These are phyloP conservation scores for Diabrotica undecimpunctata DNA, from an alignment of 1,140 invertebrate species.

Conservation along the genomic window DNA sequence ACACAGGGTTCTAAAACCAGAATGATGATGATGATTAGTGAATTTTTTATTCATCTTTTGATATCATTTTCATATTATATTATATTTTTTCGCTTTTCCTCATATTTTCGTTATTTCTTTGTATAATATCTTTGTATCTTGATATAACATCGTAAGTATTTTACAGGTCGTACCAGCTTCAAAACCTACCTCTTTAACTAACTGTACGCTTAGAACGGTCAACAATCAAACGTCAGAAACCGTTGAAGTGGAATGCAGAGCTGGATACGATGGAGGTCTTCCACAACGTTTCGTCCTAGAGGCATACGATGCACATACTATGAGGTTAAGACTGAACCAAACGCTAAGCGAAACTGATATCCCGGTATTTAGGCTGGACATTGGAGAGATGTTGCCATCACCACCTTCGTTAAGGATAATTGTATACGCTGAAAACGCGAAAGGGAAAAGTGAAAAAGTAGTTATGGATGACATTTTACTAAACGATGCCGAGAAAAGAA, in stretches of 20 bases:
- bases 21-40: too few relatives aligned
- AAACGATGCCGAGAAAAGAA: conserved; percentile 80
- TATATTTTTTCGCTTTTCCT: too few relatives aligned
- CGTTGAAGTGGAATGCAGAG: conserved; percentile 69
- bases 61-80: too few relatives aligned
- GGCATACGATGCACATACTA: conserved; percentile 69
- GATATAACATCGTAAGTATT: too few relatives aligned
- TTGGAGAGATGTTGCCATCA: conserved; percentile 45
- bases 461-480: conserved; percentile 81
- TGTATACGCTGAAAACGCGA: conserved; percentile 81
- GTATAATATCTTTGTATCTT: too few relatives aligned
- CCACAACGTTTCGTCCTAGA: conserved; percentile 78
- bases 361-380: conserved; percentile 64
- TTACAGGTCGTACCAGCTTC: conserved; percentile 45
- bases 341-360: conserved; percentile 48
- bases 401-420: conserved; percentile 66
- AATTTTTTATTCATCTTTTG: too few relatives aligned
- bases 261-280: conserved; percentile 80
- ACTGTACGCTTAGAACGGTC: conserved; percentile 74
- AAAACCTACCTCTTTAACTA: conserved; percentile 74
- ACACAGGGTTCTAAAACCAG: too few relatives aligned
- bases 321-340: conserved; percentile 63
- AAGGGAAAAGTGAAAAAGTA: conserved; percentile 77
- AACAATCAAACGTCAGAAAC: conserved; percentile 66
- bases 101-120: too few relatives aligned